Base-by-base conservation (phyloP, 1,140 invertebrate genomes). In the Trichomalopsis sarcophagae region DNA sequence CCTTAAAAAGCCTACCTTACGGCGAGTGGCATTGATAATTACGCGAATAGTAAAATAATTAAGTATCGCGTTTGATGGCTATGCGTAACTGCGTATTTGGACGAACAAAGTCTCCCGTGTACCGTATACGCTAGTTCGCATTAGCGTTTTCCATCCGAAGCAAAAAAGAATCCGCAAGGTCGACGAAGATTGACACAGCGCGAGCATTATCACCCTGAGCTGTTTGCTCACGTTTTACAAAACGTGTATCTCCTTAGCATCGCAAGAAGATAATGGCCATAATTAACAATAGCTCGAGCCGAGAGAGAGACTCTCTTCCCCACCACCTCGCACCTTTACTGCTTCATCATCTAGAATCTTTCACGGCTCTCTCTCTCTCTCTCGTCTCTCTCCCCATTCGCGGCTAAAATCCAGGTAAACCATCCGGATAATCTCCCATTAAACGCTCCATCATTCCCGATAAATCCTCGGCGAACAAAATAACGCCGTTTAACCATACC, bases 341-440 rank as follows among this genome's bases (percentile, higher is more conserved):
- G 55, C 55, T 62, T 62, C 55, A 62, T 62, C 55, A 62, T 62
- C 55, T n/a, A 62, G 55, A 62, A 62, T 62, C 69, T 73, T 73
- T 73, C 33, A 73, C 27, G 27, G 27, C 69, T 73, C 69, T 73
- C 27, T 33, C 66, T 68, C 62, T 68, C 62, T 68, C 66, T 68
- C 66, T 33, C 27, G 27, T 27, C 33, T 68, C 66, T 68, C 66
- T 13, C 7, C 14, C 21, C 21, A 21, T 68, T 17, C 23, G 14
- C 66, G 11, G 17, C 66, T n/a, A 23, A 68, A 68, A 36, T 36
- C 11, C 27, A 23, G 27, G 33, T 73, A 73, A 73, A 36, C 33
- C 27, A 36, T 73, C 27, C 33, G 69, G 55, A 62, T 62, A 62
- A 62, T 62, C 55, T 62, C 21, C 21, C 55, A 62, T 62, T 62